Evolutionary conservation across 2,113 vertebrate genomes (phyloP).

Genomic region (Carollia perspicillata): DNA sequence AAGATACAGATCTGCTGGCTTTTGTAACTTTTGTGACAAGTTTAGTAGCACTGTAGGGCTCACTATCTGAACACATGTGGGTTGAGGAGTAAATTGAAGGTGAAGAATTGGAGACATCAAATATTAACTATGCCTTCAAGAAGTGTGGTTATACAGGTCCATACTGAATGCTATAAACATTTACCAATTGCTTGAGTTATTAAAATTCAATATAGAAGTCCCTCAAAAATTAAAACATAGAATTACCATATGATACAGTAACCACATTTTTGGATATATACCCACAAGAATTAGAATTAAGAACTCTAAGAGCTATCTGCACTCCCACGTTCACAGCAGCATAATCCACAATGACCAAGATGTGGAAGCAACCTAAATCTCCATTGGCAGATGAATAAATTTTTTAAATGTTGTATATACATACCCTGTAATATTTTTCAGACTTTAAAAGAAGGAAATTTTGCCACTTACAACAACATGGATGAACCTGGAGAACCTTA

Average conservation of each 20-base stretch:
- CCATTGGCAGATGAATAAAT: background rate
- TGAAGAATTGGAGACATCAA: background rate
- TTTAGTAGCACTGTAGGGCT: background rate
- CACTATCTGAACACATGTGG: background rate
- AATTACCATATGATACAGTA: background rate
- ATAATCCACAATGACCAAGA: background rate
- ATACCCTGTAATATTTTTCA: background rate
- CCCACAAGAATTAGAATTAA: background rate
- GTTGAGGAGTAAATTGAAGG: background rate
- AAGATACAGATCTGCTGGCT: background rate
- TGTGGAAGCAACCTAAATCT: background rate
- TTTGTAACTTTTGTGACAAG: constrained; percentile 5
- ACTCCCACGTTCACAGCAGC: background rate
- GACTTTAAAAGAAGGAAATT: background rate
- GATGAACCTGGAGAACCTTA: background rate
- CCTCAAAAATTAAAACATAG: background rate
- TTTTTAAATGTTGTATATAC: background rate
- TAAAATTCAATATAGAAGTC: background rate
- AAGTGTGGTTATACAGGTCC: background rate
- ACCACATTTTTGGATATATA: background rate
- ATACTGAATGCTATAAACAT: background rate
- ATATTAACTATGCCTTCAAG: background rate
- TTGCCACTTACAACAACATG: background rate
- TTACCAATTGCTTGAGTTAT: background rate
- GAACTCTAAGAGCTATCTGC: background rate